phyloP scores from a whole-genome alignment of 2,113 vertebrate species.

The Seriola aureovittata region DNA sequence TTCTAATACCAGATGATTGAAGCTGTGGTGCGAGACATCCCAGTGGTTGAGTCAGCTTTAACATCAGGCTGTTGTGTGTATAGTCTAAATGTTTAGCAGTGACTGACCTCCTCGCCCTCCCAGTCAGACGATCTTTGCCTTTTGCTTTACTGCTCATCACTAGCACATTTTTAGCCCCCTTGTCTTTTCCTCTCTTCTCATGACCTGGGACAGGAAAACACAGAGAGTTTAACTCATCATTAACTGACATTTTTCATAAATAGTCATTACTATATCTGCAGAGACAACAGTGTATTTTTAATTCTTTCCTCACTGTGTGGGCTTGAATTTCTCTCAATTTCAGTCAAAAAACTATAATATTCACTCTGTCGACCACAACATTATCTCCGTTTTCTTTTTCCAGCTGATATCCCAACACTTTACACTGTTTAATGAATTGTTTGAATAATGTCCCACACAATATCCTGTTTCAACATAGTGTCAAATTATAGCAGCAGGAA shows the following conservation, averaged over 20 bases:
- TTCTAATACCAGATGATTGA: background rate
- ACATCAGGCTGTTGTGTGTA: background rate
- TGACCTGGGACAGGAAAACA: slow-evolving; percentile 82
- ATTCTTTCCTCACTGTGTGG: background rate
- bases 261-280: background rate
- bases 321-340: background rate
- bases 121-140: slow-evolving; percentile 95
- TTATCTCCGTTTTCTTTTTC: background rate
- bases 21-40: slow-evolving; percentile 5
- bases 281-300: background rate
- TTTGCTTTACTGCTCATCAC: slow-evolving; percentile 90
- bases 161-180: slow-evolving; percentile 78
- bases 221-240: background rate
- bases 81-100: background rate
- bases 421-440: background rate
- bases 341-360: background rate
- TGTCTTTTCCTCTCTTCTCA: slow-evolving; percentile 81
- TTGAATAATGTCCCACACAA: background rate
- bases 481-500: background rate
- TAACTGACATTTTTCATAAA: background rate
- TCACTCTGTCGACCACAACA: background rate
- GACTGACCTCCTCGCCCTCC: slow-evolving; percentile 94
- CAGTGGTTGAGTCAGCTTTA: slow-evolving; percentile 5
- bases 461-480: background rate
- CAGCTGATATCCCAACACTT: background rate